phyloP scores from a whole-genome alignment of 2,888 invertebrate genomes.

The Yponomeuta evonymella region DNA sequence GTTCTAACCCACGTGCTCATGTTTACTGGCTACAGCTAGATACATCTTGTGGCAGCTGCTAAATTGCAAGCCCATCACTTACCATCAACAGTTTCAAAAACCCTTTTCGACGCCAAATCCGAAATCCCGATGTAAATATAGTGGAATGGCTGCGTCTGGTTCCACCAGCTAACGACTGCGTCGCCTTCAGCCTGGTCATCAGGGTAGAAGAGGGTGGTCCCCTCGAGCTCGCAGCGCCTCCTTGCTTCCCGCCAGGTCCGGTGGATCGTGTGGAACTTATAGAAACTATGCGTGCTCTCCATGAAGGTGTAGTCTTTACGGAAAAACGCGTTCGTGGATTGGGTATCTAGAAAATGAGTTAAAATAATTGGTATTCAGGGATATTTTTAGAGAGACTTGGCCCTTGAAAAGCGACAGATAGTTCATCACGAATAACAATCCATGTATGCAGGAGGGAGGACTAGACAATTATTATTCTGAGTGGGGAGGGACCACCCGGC shows the following conservation, averaged over 20 bases:
- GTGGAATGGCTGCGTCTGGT: conserved; percentile 29
- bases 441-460: too few relatives aligned
- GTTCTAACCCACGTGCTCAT: too few relatives aligned
- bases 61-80: conserved; percentile 17
- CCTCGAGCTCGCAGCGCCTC: conserved; percentile 43
- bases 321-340: conserved; percentile 42
- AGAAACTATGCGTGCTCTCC: conserved; percentile 40
- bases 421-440: too few relatives aligned
- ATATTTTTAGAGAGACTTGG: too few relatives aligned
- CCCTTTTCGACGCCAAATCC: conserved; percentile 38
- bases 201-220: conserved; percentile 48
- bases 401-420: too few relatives aligned
- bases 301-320: conserved; percentile 51
- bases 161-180: conserved; percentile 34
- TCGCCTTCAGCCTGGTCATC: conserved; percentile 40
- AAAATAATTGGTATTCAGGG: too few relatives aligned
- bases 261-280: conserved; percentile 50
- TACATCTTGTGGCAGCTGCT: too few relatives aligned
- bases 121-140: conserved; percentile 45
- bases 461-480: too few relatives aligned
- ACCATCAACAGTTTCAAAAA: conserved; percentile 43
- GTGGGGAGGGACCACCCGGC: too few relatives aligned
- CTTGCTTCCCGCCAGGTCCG: conserved; percentile 47
- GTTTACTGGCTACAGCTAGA: too few relatives aligned
- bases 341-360: conserved; percentile 40